These are phyloP conservation scores for Pyrgus malvae DNA, from an alignment of 2,888 invertebrate genomes.

Conservation along the genomic window DNA sequence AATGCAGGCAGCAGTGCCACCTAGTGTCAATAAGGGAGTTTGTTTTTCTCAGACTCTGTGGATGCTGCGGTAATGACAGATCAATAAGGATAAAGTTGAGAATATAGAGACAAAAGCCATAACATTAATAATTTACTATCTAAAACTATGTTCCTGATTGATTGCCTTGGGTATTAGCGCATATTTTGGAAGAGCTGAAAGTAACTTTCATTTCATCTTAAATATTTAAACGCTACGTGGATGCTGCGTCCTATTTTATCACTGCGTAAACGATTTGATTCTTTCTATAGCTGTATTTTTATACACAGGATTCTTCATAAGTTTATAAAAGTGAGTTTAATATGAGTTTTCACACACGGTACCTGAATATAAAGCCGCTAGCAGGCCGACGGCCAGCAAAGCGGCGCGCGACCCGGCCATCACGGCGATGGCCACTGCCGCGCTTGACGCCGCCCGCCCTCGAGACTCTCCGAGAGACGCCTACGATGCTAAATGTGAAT, in stretches of 20 bases:
- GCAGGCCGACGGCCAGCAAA: constrained; percentile 57
- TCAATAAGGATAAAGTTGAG: constrained; percentile 35
- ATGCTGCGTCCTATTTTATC: too few relatives aligned
- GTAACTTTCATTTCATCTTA: too few relatives aligned
- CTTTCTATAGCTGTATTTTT: too few relatives aligned
- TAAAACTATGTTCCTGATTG: too few relatives aligned
- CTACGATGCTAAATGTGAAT: constrained; percentile 38
- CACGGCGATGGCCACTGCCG: constrained; percentile 75
- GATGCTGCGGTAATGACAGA: constrained; percentile 39
- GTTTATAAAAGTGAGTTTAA: too few relatives aligned
- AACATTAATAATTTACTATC: too few relatives aligned
- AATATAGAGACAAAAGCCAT: background rate
- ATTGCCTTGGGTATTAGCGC: too few relatives aligned
- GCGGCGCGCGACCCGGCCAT: constrained; percentile 71
- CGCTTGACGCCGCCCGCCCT: constrained; percentile 32
- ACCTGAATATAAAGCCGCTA: constrained; percentile 75
- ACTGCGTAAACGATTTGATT: too few relatives aligned
- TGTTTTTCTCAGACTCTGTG: constrained; percentile 1
- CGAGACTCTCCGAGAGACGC: constrained; percentile 34
- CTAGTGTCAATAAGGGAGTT: constrained; percentile 12
- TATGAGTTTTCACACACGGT: too few relatives aligned
- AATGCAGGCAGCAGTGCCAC: constrained; percentile 10
- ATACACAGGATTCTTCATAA: too few relatives aligned
- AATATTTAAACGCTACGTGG: too few relatives aligned
- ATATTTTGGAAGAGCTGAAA: too few relatives aligned